Conservation (phyloP, 2,113 vertebrate species). For the Eonycteris spelaea region DNA sequence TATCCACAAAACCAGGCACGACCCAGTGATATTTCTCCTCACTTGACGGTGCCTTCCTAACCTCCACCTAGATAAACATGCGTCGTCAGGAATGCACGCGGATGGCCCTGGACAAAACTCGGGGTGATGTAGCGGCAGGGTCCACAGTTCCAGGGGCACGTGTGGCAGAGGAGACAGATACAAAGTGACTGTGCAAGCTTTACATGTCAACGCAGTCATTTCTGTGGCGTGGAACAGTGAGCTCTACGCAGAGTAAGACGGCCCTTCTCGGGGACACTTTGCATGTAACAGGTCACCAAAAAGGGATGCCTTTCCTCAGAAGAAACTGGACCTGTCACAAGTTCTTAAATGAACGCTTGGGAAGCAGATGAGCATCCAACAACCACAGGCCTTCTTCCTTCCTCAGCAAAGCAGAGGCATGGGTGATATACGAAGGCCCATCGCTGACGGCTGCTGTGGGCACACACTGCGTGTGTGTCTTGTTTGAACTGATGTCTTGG, state of each 20-base stretch:
- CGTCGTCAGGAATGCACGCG: accelerated
- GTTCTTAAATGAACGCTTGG: too few relatives aligned
- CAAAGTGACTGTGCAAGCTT: not conserved
- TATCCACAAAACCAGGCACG: not conserved
- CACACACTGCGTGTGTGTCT: not conserved
- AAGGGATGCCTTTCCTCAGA: not conserved
- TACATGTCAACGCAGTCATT: too few relatives aligned
- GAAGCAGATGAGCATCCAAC: not conserved
- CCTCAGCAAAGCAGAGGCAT: not conserved
- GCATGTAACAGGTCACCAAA: not conserved
- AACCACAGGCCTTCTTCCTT: not conserved
- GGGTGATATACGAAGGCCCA: not conserved
- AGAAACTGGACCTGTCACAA: not conserved
- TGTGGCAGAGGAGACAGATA: accelerated
- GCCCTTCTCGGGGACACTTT: not conserved
- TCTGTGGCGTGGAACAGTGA: not conserved
- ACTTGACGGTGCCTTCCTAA: not conserved
- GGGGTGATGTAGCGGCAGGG: accelerated
- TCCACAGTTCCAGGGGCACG: accelerated
- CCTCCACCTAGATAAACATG: not conserved
- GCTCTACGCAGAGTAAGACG: not conserved
- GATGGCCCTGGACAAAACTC: not conserved
- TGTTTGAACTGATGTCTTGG: not conserved
- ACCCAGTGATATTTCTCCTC: accelerated
- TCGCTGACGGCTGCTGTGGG: not conserved